These are phyloP conservation scores for Drosophila rhopaloa DNA, from an alignment of 1,140 invertebrate species.

Conservation along the genomic window DNA sequence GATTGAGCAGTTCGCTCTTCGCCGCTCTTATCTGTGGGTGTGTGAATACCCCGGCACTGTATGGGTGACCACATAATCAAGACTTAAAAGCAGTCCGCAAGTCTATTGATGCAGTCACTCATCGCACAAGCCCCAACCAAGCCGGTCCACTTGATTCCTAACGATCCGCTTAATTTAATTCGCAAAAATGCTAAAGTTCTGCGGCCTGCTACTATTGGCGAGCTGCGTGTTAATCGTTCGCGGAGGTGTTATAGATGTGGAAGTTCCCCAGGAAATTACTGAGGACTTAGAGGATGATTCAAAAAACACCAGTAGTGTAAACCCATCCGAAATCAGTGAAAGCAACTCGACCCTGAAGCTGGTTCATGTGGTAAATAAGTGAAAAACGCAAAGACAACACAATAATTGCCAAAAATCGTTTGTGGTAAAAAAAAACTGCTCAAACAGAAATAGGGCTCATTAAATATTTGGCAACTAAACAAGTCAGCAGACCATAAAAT, in stretches of 20 bases:
- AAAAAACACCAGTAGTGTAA: no score
- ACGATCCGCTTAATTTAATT: constrained; percentile 10
- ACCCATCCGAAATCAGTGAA: neutral
- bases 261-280: constrained; percentile 16
- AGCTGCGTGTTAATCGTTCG: constrained; percentile 3
- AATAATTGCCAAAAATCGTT: neutral
- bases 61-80: constrained; percentile 50
- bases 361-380: constrained; percentile 67
- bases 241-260: constrained; percentile 26
- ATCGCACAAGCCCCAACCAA: constrained; percentile 42
- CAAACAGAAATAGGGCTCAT: constrained; percentile 14
- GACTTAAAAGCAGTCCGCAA: constrained; percentile 65
- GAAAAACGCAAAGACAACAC: no score
- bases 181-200: constrained; percentile 32
- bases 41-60: constrained; percentile 1
- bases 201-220: constrained; percentile 21
- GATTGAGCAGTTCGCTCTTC: constrained; percentile 39
- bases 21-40: constrained; percentile 22
- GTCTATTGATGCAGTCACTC: constrained; percentile 64
- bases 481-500: constrained; percentile 38
- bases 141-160: constrained; percentile 36
- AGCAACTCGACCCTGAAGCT: constrained; percentile 54
- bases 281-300: neutral
- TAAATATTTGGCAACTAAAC: constrained; percentile 10
- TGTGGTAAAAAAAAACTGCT: neutral